phyloP scores from a whole-genome alignment of 2,113 vertebrate species.

The Acanthochromis polyacanthus region DNA sequence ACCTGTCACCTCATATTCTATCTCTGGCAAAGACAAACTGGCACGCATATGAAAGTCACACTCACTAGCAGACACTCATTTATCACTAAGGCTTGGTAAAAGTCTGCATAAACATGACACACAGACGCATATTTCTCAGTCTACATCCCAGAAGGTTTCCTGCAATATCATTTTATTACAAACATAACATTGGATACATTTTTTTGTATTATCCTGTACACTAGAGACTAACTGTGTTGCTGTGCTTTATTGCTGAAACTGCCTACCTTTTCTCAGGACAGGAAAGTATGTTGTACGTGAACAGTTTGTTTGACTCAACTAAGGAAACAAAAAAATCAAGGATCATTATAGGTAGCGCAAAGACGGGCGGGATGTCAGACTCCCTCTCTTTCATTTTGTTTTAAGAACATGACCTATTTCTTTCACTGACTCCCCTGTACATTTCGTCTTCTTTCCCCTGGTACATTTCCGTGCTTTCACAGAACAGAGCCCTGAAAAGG shows the following conservation, averaged over 20 bases:
- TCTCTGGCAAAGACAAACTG: not conserved
- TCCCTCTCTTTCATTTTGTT: constrained; percentile 64
- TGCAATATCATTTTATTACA: constrained; percentile 53
- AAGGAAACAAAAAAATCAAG: not conserved
- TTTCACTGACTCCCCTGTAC: constrained; percentile 62
- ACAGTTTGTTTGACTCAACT: constrained; percentile 28
- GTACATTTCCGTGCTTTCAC: constrained; percentile 69
- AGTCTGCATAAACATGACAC: constrained; percentile 12
- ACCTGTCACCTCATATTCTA: not conserved
- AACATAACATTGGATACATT: constrained; percentile 26
- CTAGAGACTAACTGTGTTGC: constrained; percentile 38
- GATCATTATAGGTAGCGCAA: constrained; percentile 53
- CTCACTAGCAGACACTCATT: constrained; percentile 16
- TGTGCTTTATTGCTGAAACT: constrained; percentile 38
- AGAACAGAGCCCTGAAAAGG: constrained; percentile 69
- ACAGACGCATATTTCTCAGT: constrained; percentile 21
- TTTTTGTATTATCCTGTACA: constrained; percentile 50
- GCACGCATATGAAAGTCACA: constrained; percentile 2
- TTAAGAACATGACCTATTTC: constrained; percentile 78
- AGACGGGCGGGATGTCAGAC: constrained; percentile 60
- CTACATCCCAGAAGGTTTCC: constrained; percentile 35
- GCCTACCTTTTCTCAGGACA: constrained; percentile 23
- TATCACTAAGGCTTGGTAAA: not conserved
- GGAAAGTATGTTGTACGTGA: constrained; percentile 15
- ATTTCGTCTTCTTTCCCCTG: constrained; percentile 60